phyloP scores from a whole-genome alignment of 2,797 vertebrate genomes.

The Allobates femoralis region DNA sequence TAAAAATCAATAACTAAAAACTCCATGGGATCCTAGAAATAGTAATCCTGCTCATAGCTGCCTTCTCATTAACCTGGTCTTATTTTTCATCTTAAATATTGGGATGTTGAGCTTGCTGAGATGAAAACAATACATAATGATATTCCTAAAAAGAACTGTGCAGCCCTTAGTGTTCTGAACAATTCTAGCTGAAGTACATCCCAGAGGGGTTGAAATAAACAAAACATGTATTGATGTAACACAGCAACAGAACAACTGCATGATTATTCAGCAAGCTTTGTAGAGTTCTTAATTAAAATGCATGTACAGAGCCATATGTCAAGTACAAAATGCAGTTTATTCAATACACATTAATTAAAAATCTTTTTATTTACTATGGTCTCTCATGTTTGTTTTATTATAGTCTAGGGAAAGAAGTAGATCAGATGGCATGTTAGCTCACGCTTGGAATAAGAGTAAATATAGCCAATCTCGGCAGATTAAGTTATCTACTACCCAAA shows the following conservation, averaged over 20 bases:
- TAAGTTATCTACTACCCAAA: constrained; percentile 22
- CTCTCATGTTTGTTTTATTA: constrained; percentile 52
- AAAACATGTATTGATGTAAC: constrained; percentile 55
- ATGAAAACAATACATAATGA: not conserved
- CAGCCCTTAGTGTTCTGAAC: not conserved
- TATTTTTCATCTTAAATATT: constrained; percentile 3
- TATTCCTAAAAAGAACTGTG: constrained; percentile 17
- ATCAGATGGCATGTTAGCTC: constrained; percentile 49
- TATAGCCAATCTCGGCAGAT: constrained; percentile 10
- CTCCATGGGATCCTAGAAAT: not conserved
- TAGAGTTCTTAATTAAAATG: constrained; percentile 60
- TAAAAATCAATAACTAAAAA: no score
- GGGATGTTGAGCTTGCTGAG: not conserved
- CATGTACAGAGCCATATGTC: constrained; percentile 57
- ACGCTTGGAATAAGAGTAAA: constrained; percentile 49
- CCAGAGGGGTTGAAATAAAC: constrained; percentile 32
- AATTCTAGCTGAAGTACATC: constrained; percentile 36
- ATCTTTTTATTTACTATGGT: constrained; percentile 53
- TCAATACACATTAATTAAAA: constrained; percentile 63
- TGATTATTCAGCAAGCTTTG: constrained; percentile 60
- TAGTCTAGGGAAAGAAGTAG: constrained; percentile 48
- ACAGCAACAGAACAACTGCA: constrained; percentile 45
- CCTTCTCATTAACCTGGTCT: not conserved
- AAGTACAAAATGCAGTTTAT: constrained; percentile 59
- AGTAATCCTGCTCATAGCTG: not conserved